These are phyloP conservation scores for Tribolium freemani DNA, from an alignment of 2,888 invertebrate species.

Conservation along the genomic window DNA sequence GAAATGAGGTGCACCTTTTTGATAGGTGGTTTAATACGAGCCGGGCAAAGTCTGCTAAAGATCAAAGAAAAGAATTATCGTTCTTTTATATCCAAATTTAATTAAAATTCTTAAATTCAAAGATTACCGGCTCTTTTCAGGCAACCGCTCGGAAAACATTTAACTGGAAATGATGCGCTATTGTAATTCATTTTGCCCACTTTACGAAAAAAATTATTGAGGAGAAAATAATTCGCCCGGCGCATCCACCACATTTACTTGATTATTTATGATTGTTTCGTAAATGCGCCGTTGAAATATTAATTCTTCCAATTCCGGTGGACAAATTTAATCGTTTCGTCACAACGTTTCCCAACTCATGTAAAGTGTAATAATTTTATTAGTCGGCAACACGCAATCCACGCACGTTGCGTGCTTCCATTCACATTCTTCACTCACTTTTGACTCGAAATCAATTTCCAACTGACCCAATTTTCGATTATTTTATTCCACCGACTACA, in stretches of 20 bases:
- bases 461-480: neutral
- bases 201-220: no score
- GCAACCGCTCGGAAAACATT: neutral
- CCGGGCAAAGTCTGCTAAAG: neutral
- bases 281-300: neutral
- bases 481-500: no score
- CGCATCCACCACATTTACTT: no score
- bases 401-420: neutral
- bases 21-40: neutral
- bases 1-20: neutral
- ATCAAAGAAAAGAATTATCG: constrained; percentile 1
- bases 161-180: no score
- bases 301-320: neutral
- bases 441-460: neutral
- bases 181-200: no score
- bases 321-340: constrained; percentile 14
- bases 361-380: constrained; percentile 18
- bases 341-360: constrained; percentile 2
- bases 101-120: constrained; percentile 3
- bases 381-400: neutral
- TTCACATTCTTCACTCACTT: neutral
- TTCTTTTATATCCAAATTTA: constrained; percentile 1
- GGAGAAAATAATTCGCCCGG: no score
- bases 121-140: neutral
- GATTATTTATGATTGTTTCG: no score